These are phyloP conservation scores for Ptychobarbus kaznakovi DNA, from an alignment of 2,797 vertebrate species.

Conservation along the genomic window DNA sequence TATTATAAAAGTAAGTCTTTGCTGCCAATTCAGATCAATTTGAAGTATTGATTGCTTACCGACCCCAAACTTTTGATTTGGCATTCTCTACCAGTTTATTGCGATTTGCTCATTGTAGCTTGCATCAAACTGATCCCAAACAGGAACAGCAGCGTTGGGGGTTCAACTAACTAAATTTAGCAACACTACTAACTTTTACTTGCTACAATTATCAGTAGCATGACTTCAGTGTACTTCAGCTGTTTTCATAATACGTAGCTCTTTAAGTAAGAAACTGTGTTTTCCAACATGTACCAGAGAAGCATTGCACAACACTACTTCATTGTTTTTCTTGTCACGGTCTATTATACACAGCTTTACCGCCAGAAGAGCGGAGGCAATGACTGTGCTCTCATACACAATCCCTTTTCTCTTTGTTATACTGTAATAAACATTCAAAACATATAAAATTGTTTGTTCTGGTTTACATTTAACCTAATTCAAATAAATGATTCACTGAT, in stretches of 20 bases:
- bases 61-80: background rate
- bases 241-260: background rate
- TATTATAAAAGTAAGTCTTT: background rate
- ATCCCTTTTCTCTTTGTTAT: background rate
- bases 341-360: background rate
- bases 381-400: background rate
- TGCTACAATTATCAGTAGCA: background rate
- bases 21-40: background rate
- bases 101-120: background rate
- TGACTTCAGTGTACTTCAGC: background rate
- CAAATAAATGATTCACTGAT: background rate
- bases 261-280: background rate
- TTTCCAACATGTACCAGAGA: background rate
- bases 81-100: background rate
- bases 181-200: background rate
- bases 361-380: constrained; percentile 23
- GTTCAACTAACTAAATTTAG: background rate
- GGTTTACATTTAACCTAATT: background rate
- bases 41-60: background rate
- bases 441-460: background rate
- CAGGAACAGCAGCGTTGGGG: background rate
- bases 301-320: constrained; percentile 8
- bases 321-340: constrained; percentile 4
- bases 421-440: background rate
- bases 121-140: constrained; percentile 8